Evolutionary conservation across 2,797 vertebrate species (phyloP).

Genomic region (Chelon auratus): DNA sequence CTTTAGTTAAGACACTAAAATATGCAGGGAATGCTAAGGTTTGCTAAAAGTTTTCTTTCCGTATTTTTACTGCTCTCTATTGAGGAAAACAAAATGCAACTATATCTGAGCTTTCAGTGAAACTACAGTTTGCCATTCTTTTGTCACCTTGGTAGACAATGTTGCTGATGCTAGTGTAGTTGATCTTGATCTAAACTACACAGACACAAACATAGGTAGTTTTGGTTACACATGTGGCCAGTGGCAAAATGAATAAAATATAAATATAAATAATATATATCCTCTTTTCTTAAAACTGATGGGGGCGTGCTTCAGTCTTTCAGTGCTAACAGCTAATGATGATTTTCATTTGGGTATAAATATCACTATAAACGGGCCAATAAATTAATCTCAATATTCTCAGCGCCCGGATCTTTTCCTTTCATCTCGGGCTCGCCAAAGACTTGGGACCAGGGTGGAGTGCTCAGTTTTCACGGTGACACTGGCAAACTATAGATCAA

Average conservation of each 20-base stretch:
- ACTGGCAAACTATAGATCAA: conserved; percentile 89
- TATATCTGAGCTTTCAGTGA: conserved; percentile 84
- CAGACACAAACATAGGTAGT: conserved; percentile 73
- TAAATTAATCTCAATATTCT: conserved; percentile 73
- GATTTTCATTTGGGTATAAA: conserved; percentile 66
- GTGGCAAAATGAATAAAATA: conserved; percentile 75
- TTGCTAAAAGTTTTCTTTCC: conserved; percentile 87
- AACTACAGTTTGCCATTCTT: conserved; percentile 82
- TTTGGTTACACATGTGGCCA: conserved; percentile 74
- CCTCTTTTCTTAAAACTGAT: conserved; percentile 35
- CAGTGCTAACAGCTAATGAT: conserved; percentile 50
- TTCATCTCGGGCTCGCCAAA: conserved; percentile 44
- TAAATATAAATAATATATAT: conserved; percentile 85
- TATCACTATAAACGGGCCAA: conserved; percentile 68
- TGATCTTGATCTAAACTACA: conserved; percentile 49
- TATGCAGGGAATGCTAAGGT: conserved; percentile 94
- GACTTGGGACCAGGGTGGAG: conserved; percentile 43
- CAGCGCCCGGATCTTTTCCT: conserved; percentile 60
- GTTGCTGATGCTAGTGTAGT: conserved; percentile 24
- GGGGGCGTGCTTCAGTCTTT: conserved; percentile 50
- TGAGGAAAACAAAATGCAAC: conserved; percentile 58
- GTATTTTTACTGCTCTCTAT: conserved; percentile 85
- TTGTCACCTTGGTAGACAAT: conserved; percentile 49
- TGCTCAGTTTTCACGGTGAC: conserved; percentile 70
- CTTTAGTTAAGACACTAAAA: conserved; percentile 97